phyloP scores from a whole-genome alignment of 2,113 vertebrate genomes.

The Fukomys damarensis region DNA sequence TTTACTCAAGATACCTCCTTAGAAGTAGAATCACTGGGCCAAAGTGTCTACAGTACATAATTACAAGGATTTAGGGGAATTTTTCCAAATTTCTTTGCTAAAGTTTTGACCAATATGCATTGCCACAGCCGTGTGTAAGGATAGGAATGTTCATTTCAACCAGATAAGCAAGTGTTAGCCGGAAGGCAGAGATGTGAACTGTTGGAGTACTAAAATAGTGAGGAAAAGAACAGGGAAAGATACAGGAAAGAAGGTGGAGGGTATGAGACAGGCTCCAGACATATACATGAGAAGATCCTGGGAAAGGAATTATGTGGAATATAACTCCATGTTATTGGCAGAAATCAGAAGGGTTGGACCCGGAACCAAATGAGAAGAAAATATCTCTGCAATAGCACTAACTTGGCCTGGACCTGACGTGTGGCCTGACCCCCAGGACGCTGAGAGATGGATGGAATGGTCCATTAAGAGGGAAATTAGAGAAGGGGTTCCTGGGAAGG shows the following conservation, averaged over 20 bases:
- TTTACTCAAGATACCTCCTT: not conserved
- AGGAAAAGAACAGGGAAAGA: not conserved
- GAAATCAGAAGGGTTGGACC: not conserved
- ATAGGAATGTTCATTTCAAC: not conserved
- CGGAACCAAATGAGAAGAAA: not conserved
- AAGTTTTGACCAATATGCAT: not conserved
- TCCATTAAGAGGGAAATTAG: not conserved
- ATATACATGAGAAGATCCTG: not conserved
- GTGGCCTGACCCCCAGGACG: not conserved
- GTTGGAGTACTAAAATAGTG: not conserved
- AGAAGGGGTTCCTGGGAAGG: not conserved
- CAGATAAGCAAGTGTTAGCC: not conserved
- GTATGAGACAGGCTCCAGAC: not conserved
- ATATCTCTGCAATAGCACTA: not conserved
- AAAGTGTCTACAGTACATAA: not conserved
- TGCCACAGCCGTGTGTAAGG: not conserved
- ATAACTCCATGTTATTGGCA: not conserved
- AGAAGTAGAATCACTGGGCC: not conserved
- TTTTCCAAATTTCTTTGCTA: not conserved
- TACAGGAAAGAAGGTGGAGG: not conserved
- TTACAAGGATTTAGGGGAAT: not conserved
- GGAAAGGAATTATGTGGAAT: not conserved
- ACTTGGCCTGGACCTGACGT: not conserved
- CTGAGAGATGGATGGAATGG: not conserved
- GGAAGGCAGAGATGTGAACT: not conserved